phyloP scores from a whole-genome alignment of 2,888 invertebrate species.

The Zygogramma bicolorata region DNA sequence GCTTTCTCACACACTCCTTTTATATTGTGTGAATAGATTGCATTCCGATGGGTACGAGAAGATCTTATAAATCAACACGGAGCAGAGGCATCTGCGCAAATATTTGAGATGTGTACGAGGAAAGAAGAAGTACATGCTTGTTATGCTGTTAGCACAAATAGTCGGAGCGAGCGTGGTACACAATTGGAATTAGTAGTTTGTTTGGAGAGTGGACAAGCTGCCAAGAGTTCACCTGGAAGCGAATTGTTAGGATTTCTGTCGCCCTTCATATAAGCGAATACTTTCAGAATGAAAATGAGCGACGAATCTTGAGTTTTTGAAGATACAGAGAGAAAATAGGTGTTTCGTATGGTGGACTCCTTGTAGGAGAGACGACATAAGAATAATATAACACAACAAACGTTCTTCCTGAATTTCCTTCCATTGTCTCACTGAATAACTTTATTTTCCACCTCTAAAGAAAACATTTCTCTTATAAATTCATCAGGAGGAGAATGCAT shows the following conservation, averaged over 20 bases:
- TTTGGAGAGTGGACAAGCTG: background rate
- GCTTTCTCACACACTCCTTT: constrained; percentile 26
- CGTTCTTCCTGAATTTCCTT: too few species aligned
- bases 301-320: too few species aligned
- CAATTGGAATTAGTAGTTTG: background rate
- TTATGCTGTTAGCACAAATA: background rate
- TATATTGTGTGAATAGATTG: constrained; percentile 29
- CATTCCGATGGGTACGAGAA: background rate
- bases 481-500: too few species aligned
- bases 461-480: too few species aligned
- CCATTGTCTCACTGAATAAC: too few species aligned
- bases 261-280: too few species aligned
- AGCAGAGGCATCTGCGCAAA: background rate
- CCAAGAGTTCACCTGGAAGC: background rate
- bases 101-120: background rate
- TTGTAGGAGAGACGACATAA: too few species aligned
- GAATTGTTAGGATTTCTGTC: background rate
- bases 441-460: too few species aligned
- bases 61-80: constrained; percentile 10
- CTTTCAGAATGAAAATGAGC: too few species aligned
- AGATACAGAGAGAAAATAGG: too few species aligned
- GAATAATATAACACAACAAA: too few species aligned
- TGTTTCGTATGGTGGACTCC: too few species aligned
- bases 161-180: background rate
- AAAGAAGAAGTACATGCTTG: background rate